Base-by-base conservation (phyloP, 2,113 vertebrate species). In the Morone saxatilis region DNA sequence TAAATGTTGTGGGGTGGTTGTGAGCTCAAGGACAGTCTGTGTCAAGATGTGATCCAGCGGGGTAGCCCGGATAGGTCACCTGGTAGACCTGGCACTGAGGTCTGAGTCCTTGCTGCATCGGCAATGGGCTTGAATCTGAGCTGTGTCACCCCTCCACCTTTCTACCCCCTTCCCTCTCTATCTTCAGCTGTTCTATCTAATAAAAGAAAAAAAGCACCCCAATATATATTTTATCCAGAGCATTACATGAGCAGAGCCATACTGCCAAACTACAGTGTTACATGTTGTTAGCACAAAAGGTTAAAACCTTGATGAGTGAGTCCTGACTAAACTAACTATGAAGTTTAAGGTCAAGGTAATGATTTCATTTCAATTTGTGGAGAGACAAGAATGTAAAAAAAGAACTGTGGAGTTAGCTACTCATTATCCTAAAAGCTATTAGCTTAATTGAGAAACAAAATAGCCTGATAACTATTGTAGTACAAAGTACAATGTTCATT, bases 361-460 rank as follows among this genome's bases (percentile, higher is more conserved):
- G 72, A 86, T 74, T 51, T 81, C 53, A 76, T 84, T 81, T 66
- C 54, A 66, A 87, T 70, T 68, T 56, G 25, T 47, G 25, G 57
- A 57, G 70, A 53, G 53, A 84, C 61, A 40, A 76, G 60, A 47
- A 74, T 14, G 48, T n/a, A 70, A 81, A 57, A 59, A 36, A 59
- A 36, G 20, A 4, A 22, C 14, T 25, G 43, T 31, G 13, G 54
- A 66, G 4, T 79, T 89, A 50, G 62, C 73, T 60, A 71, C 83
- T 86, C 71, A 73, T 87, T 88, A 85, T 86, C 73, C 69, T 84
- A n/a, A 70, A 71, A 80, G 63, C 80, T 43, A 81, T 84, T 61
- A 79, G 53, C 53, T 22, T 86, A 85, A 91, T 88, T 80, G 76
- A 86, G 75, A 80, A 82, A 80, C 83, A 80, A 68, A 86, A 80